These are phyloP conservation scores for Ichneumoninae sp. DNA, from an alignment of 2,888 invertebrate genomes.

Conservation along the genomic window DNA sequence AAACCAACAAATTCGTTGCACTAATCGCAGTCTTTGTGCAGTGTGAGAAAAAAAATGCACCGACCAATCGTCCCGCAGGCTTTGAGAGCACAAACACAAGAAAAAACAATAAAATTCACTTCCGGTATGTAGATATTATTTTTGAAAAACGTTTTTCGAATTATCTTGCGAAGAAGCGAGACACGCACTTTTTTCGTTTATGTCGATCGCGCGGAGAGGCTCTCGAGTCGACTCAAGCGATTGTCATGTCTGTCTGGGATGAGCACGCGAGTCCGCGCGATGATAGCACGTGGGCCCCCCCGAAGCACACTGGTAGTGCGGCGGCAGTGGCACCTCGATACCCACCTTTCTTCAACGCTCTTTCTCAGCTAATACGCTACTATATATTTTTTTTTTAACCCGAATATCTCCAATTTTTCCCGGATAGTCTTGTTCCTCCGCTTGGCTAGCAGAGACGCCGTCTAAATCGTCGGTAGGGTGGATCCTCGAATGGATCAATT, in stretches of 20 bases:
- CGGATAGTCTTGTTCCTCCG: not conserved
- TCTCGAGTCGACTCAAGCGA: slow-evolving; percentile 2
- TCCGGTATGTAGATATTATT: not conserved
- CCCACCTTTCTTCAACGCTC: slow-evolving; percentile 12
- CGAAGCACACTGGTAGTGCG: slow-evolving; percentile 8
- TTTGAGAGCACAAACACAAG: slow-evolving; percentile 40
- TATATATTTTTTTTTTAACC: not conserved
- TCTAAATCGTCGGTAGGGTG: slow-evolving; percentile 79
- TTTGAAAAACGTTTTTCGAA: slow-evolving; percentile 6
- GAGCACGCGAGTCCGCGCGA: slow-evolving; percentile 39
- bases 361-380: not conserved
- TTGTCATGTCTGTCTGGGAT: slow-evolving; percentile 51
- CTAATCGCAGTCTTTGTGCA: slow-evolving; percentile 6
- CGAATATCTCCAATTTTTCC: not conserved
- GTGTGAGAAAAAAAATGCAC: slow-evolving; percentile 6
- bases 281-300: slow-evolving; percentile 58
- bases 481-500: slow-evolving; percentile 82
- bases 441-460: slow-evolving; percentile 72
- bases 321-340: slow-evolving; percentile 24
- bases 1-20: slow-evolving; percentile 9
- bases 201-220: not conserved
- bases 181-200: slow-evolving; percentile 2
- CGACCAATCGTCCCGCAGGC: not conserved
- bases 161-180: not conserved
- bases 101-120: slow-evolving; percentile 1